phyloP scores from a whole-genome alignment of 1,140 invertebrate genomes.

The Zeugodacus cucurbitae region DNA sequence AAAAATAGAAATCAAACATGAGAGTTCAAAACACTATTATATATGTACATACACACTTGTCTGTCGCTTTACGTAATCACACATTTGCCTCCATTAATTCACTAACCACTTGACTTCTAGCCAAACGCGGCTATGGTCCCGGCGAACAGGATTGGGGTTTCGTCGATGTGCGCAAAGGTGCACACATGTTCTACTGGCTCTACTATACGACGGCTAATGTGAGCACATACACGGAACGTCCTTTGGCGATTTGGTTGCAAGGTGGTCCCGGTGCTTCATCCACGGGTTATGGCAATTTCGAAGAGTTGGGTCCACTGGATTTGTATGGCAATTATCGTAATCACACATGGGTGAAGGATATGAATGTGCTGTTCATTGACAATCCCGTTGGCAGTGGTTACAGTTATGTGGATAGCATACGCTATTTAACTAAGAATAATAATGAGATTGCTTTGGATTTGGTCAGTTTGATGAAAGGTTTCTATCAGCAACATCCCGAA shows the following conservation, averaged over 20 bases:
- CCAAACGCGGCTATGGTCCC: slow-evolving; percentile 67
- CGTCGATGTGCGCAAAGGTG: slow-evolving; percentile 74
- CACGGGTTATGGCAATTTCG: slow-evolving; percentile 83
- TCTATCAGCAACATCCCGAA: slow-evolving; percentile 73
- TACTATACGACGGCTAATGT: slow-evolving; percentile 77
- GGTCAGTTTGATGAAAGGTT: slow-evolving; percentile 75
- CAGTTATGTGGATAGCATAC: slow-evolving; percentile 78
- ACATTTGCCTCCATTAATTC: not conserved
- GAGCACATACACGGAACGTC: slow-evolving; percentile 71
- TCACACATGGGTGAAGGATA: slow-evolving; percentile 80
- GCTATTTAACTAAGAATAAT: slow-evolving; percentile 74
- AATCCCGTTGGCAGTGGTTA: slow-evolving; percentile 90
- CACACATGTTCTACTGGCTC: slow-evolving; percentile 88
- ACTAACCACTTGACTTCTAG: not conserved
- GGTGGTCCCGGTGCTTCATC: slow-evolving; percentile 82
- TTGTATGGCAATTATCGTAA: slow-evolving; percentile 74
- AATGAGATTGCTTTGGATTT: slow-evolving; percentile 83
- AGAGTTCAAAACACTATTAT: too few species aligned
- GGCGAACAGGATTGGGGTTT: slow-evolving; percentile 78
- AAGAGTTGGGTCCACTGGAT: slow-evolving; percentile 80
- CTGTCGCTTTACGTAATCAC: too few species aligned
- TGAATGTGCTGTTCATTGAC: slow-evolving; percentile 88
- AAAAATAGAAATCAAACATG: too few species aligned
- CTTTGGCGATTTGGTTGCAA: slow-evolving; percentile 84
- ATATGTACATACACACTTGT: too few species aligned